A percentile compares a stretch with the other conserved stretches of the same genome.
phyloP scores from a whole-genome alignment of 2,797 vertebrate genomes.

The Ctenopoma kingsleyae region DNA sequence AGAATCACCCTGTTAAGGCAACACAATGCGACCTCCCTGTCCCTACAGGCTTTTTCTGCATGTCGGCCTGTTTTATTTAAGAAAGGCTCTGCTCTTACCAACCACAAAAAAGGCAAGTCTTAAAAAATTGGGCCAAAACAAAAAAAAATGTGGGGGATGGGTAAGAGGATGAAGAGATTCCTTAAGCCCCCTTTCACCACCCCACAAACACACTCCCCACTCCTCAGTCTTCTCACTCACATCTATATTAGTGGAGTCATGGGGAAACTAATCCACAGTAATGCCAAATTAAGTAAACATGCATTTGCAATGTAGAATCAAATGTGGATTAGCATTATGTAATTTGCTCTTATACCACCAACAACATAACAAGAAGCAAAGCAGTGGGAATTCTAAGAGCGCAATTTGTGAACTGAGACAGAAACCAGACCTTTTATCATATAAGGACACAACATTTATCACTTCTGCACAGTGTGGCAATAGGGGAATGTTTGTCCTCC shows the following conservation, averaged over 20 bases:
- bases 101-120: slow-evolving; percentile 83
- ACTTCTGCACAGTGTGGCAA: slow-evolving; percentile 43
- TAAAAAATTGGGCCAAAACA: slow-evolving; percentile 75
- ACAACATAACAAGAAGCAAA: slow-evolving; percentile 24
- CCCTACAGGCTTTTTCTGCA: slow-evolving; percentile 75
- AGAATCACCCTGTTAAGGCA: slow-evolving; percentile 81
- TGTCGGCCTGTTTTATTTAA: slow-evolving; percentile 74
- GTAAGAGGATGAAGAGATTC: slow-evolving; percentile 73
- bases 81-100: slow-evolving; percentile 76
- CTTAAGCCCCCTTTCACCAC: slow-evolving; percentile 49
- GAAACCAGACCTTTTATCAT: slow-evolving; percentile 65
- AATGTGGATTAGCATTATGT: slow-evolving; percentile 35
- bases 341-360: slow-evolving; percentile 11
- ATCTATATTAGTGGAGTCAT: slow-evolving; percentile 57
- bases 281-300: slow-evolving; percentile 25
- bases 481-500: slow-evolving; percentile 61
- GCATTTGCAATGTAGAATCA: slow-evolving; percentile 5
- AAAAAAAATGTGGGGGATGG: slow-evolving; percentile 55
- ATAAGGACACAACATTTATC: slow-evolving; percentile 63
- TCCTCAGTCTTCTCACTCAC: slow-evolving; percentile 32
- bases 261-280: slow-evolving; percentile 26
- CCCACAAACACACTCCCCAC: slow-evolving; percentile 50
- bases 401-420: slow-evolving; percentile 47
- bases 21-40: slow-evolving; percentile 75
- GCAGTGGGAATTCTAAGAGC: slow-evolving; percentile 39